Evolutionary conservation across 1,140 invertebrate genomes (phyloP).

Genomic region (Pogonomyrmex californicus): DNA sequence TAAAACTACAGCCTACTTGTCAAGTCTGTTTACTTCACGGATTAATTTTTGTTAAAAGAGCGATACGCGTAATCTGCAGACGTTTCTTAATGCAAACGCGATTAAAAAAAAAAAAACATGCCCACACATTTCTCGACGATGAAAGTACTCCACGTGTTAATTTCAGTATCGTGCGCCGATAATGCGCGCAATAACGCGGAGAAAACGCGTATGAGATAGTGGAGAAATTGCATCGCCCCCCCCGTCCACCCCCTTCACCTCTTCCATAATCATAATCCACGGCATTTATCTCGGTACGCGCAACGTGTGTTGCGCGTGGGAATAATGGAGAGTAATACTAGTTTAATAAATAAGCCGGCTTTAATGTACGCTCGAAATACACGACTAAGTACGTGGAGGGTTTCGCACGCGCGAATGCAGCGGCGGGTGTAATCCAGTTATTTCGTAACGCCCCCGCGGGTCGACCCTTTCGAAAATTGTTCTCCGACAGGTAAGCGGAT

Average conservation of each 20-base stretch:
- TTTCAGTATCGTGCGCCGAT: slow-evolving; percentile 45
- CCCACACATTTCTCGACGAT: neutral
- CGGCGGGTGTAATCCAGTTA: slow-evolving; percentile 51
- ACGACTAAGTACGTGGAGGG: slow-evolving; percentile 32
- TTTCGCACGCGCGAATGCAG: slow-evolving; percentile 29
- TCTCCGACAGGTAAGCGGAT: slow-evolving; percentile 18
- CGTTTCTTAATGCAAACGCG: neutral
- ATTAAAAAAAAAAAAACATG: neutral
- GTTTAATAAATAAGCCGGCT: slow-evolving; percentile 56
- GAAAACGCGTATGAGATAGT: slow-evolving; percentile 40
- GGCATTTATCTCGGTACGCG: slow-evolving; percentile 51
- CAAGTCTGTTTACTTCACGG: neutral
- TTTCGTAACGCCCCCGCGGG: slow-evolving; percentile 19
- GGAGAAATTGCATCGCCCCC: slow-evolving; percentile 32
- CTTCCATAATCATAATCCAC: slow-evolving; percentile 20
- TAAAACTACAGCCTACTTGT: neutral
- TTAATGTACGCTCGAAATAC: slow-evolving; percentile 53
- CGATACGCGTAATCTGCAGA: neutral
- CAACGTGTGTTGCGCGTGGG: slow-evolving; percentile 43
- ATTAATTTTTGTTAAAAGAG: slow-evolving; percentile 22
- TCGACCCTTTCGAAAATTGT: slow-evolving; percentile 47
- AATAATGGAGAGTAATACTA: slow-evolving; percentile 59
- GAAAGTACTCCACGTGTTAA: neutral
- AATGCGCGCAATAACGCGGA: slow-evolving; percentile 46
- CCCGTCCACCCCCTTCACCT: neutral